Conservation (phyloP, 2,797 vertebrate genomes). For the Diglossa cyanea region DNA sequence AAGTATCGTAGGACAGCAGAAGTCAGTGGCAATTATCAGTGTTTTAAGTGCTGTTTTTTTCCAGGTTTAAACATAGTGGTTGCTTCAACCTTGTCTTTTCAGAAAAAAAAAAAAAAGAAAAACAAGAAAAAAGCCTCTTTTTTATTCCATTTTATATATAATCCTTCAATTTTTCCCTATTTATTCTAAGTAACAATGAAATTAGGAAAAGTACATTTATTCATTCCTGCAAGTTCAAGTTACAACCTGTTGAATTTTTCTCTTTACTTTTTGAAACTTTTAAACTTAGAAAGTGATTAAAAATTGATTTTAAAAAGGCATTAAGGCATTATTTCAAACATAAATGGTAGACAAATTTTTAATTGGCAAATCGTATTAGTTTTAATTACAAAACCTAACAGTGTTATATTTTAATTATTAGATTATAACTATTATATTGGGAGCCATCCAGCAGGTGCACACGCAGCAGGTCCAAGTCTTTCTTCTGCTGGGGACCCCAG, state of each 20-base stretch:
- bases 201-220: neutral
- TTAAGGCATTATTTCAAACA: neutral
- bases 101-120: fast-evolving
- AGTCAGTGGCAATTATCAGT: neutral
- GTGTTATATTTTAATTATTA: neutral
- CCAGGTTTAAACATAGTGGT: neutral
- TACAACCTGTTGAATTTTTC: neutral
- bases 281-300: neutral
- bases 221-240: neutral
- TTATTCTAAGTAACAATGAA: neutral
- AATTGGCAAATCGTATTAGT: neutral
- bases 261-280: neutral
- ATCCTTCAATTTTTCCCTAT: neutral
- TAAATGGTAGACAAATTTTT: neutral
- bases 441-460: neutral
- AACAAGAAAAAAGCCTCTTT: neutral
- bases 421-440: neutral
- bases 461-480: neutral
- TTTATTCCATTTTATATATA: neutral
- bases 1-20: neutral
- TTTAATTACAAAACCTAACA: neutral
- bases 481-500: neutral
- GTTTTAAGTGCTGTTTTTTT: neutral
- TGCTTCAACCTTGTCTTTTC: neutral
- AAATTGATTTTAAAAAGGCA: neutral